These are phyloP conservation scores for Mamestra brassicae DNA, from an alignment of 2,888 invertebrate genomes.

Conservation along the genomic window DNA sequence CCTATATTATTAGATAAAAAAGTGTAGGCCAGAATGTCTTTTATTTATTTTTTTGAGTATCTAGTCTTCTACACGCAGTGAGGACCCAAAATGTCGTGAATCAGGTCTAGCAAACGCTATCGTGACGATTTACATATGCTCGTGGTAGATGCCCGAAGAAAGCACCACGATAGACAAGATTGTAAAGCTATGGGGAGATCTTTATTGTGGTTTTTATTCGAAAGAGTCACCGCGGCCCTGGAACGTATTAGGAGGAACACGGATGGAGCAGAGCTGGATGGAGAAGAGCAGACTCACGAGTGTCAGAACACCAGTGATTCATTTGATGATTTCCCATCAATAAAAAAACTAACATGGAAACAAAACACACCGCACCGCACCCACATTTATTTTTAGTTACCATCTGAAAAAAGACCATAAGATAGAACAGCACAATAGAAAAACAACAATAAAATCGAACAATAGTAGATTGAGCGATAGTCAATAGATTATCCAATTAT, in stretches of 20 bases:
- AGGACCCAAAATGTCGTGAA: not conserved
- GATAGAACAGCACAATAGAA: slow-evolving; percentile 31
- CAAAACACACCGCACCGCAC: not conserved
- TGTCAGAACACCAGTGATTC: no score
- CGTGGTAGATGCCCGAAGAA: not conserved
- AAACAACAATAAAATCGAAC: slow-evolving; percentile 42
- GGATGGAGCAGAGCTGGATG: no score
- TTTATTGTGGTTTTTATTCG: no score
- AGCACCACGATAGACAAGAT: not conserved
- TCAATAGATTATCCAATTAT: slow-evolving; percentile 63
- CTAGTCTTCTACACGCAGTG: not conserved
- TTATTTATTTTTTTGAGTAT: no score
- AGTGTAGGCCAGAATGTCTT: not conserved
- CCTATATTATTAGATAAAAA: not conserved
- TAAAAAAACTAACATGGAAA: not conserved
- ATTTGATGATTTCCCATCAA: no score
- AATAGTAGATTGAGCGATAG: slow-evolving; percentile 47
- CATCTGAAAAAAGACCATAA: not conserved
- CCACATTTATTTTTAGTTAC: slow-evolving; percentile 5
- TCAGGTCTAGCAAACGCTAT: not conserved
- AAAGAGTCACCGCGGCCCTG: no score
- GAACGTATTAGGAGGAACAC: no score
- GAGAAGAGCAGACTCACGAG: no score
- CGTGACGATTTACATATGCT: not conserved
- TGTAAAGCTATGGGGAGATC: not conserved